These are phyloP conservation scores for Tachuris rubrigastra DNA, from an alignment of 2,113 vertebrate genomes.

Conservation along the genomic window DNA sequence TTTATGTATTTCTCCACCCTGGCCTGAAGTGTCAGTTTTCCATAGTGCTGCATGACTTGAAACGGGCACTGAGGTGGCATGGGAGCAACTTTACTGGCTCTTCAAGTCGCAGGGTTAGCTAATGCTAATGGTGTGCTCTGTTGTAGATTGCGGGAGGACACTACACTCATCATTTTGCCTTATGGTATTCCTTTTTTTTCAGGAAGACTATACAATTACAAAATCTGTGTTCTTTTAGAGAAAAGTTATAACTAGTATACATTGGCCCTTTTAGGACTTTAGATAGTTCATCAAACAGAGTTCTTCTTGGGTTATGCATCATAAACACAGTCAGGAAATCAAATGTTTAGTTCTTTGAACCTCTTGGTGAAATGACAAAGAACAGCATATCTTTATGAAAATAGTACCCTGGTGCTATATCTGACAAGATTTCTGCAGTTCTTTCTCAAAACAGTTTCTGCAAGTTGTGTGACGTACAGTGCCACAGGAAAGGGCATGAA, in stretches of 20 bases:
- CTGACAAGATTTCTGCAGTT: not conserved
- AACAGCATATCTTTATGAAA: not conserved
- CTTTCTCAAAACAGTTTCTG: not conserved
- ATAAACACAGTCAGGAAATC: not conserved
- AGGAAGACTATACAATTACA: not conserved
- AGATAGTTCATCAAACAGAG: not conserved
- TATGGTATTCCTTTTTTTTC: not conserved
- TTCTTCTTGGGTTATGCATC: not conserved
- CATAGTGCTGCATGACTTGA: not conserved
- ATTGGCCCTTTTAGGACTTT: not conserved
- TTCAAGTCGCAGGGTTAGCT: not conserved
- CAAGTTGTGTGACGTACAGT: not conserved
- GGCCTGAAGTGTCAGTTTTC: not conserved
- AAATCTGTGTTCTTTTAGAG: not conserved
- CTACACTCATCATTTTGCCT: not conserved
- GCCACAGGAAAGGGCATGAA: not conserved
- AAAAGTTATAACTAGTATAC: not conserved
- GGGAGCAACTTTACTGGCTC: not conserved
- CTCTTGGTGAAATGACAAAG: not conserved
- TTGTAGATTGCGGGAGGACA: not conserved
- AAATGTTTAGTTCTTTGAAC: not conserved
- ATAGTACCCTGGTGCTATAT: not conserved
- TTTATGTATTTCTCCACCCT: not conserved
- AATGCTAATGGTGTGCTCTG: fast-evolving
- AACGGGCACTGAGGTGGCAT: not conserved